Evolutionary conservation across 2,797 vertebrate species (phyloP), one percentile per base, ranked within the genome.

Genomic region (Clarias pachynema): DNA sequence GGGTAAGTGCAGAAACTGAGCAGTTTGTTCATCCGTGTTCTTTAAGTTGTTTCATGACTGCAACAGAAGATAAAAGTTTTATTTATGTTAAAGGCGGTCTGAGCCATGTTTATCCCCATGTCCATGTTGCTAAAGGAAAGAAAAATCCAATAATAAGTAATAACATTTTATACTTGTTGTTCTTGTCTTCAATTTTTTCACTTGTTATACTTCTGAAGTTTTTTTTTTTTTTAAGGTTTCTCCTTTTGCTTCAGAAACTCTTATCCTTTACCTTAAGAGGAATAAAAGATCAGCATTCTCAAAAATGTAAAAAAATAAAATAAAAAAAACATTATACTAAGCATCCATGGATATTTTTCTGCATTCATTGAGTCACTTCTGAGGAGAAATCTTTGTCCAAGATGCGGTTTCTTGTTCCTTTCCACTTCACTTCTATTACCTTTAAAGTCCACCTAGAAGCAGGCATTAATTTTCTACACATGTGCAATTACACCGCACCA

Each of bases 21-120:
- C 40, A 72, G 93, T 95, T 95, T 94, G 93, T 89, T 94, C 92
- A 94, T 96, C 94, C 93, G 93, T 94, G 92, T 83, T 84, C 89
- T 86, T 88, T 84, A 80, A 81, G 81, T 83, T 77, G 37, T 89
- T 85, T 59, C 81, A 83, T 87, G 92, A 93, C 94, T 94, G 94
- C 93, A 92, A 89, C 85, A 89, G 93, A 94, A 92, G 80, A 89
- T 91, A 93, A 93, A 91, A 86, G 91, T 92, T 87, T 88, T 79
- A 89, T 90, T 34, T 57, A 10, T 29, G 83, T 81, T 87, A 83
- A 65, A 87, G 53, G 49, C 84, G 53, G 49, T 83, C 10, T 75
- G 66, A 29, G 53, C 86, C 85, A 29, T 73, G 83, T 81, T 8
- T 75, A 73, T 53, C 81, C 63, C 81, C 26, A 31, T 56, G 15